phyloP scores from a whole-genome alignment of 2,113 vertebrate genomes.

The Sinocyclocheilus anophthalmus region DNA sequence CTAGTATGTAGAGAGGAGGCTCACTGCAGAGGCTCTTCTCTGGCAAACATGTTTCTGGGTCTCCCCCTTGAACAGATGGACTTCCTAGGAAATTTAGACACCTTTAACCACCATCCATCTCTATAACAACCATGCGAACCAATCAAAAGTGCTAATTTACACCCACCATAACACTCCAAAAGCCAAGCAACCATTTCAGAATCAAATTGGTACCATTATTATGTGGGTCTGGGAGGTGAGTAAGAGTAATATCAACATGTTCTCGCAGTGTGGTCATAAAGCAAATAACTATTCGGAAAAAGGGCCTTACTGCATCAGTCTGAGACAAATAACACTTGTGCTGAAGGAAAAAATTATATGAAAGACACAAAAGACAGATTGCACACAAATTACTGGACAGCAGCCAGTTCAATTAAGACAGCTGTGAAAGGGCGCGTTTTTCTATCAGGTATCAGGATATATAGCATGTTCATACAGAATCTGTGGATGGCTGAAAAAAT shows the following conservation, averaged over 20 bases:
- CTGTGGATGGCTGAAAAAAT: neutral
- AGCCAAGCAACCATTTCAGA: slow-evolving; percentile 28
- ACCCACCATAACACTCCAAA: slow-evolving; percentile 47
- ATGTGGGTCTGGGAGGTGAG: slow-evolving; percentile 10
- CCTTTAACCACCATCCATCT: slow-evolving; percentile 45
- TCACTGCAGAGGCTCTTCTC: slow-evolving; percentile 11
- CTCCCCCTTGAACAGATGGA: slow-evolving; percentile 50
- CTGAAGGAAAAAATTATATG: neutral
- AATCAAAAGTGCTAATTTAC: slow-evolving; percentile 53
- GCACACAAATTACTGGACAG: neutral
- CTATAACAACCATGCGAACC: slow-evolving; percentile 41
- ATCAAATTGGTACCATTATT: slow-evolving; percentile 37
- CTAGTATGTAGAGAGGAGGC: slow-evolving; percentile 12
- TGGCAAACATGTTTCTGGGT: slow-evolving; percentile 43
- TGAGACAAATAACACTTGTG: slow-evolving; percentile 14
- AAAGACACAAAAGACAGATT: neutral
- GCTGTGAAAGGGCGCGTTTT: neutral
- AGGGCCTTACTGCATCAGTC: neutral
- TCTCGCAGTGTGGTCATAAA: neutral
- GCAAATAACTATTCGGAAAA: slow-evolving; percentile 17
- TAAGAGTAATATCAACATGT: slow-evolving; percentile 19
- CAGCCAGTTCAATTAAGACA: slow-evolving; percentile 4
- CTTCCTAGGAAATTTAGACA: slow-evolving; percentile 36
- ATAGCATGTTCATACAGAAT: neutral
- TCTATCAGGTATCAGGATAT: neutral